Evolutionary conservation across 2,888 invertebrate species (phyloP), one percentile per base, ranked within the genome.

Genomic region (Hirtodrosophila duncani): DNA sequence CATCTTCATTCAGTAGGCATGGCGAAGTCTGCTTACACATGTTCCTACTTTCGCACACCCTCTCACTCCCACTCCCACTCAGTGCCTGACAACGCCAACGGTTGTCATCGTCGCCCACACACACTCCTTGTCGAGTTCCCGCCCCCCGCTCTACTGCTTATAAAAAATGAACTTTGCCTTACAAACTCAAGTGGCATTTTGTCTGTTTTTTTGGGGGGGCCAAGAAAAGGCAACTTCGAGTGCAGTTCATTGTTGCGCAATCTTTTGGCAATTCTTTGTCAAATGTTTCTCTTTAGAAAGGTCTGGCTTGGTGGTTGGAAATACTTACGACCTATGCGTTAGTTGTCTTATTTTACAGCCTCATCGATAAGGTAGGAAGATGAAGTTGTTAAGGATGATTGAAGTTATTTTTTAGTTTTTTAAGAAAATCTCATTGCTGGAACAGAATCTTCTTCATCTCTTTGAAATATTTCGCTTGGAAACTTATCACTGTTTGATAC

Each of bases 171-270:
- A 62, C 65, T 62, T 50, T 23, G 38, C 58, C 55, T 51, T 58
- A 26, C 31, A 48, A 34, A 31, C 31, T 58, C 53, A 58, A 62
- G 50, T 65, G 42, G 51, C 57, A 49, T 63, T 63, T 56, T 29
- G 56, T 50, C 49, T 21, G 8, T 11, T 30, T 37, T 51, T 38
- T 50, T 37, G 14, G 26, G 39, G 34, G 53, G 18, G 21, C 6
- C 16, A 9, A 26, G 37, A 33, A 33, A 9, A 53, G 36, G 9
- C 36, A 55, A 46, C 52, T 38, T 39, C 58, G 61, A 71, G 58
- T 68, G 41, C 36, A 55, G 66, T 75, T 75, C 72, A 72, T 71
- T 77, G 68, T 77, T 63, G 49, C 33, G 65, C 63, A 30, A 65
- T 63, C 60, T 53, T 45, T 38, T 36, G 37, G 5, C 41, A 50